phyloP scores from a whole-genome alignment of 1,140 invertebrate genomes.

The Phymorhynchus buccinoides region DNA sequence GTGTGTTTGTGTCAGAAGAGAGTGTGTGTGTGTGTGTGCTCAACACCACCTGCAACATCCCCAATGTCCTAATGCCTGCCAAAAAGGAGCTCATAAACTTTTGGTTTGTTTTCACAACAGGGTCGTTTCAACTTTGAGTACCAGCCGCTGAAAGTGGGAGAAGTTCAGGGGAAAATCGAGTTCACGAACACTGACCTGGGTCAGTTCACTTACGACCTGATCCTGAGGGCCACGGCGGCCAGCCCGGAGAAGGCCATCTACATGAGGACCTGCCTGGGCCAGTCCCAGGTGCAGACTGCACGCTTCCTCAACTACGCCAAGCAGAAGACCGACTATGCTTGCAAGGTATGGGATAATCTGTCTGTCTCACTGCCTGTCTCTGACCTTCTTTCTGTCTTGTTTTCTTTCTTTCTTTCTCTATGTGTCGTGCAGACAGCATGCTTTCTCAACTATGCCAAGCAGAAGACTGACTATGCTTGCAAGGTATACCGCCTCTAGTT shows the following conservation, averaged over 20 bases:
- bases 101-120: too few species aligned
- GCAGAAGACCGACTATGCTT: constrained; percentile 73
- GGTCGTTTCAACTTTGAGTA: constrained; percentile 71
- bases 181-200: constrained; percentile 70
- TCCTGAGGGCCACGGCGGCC: constrained; percentile 67
- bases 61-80: constrained; percentile 69
- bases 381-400: background rate
- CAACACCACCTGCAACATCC: constrained; percentile 59
- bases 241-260: constrained; percentile 71
- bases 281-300: constrained; percentile 63
- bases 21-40: too few species aligned
- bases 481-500: constrained; percentile 60
- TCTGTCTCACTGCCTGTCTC: background rate
- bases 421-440: constrained; percentile 59
- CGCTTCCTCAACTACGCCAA: constrained; percentile 73
- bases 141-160: constrained; percentile 71
- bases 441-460: constrained; percentile 73
- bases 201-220: constrained; percentile 70
- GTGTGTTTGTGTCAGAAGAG: background rate
- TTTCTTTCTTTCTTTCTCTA: too few species aligned
- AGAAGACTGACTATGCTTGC: constrained; percentile 73
- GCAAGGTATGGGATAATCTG: constrained; percentile 64
- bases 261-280: constrained; percentile 69
- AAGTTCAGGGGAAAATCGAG: constrained; percentile 66
- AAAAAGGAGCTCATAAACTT: too few species aligned